phyloP scores from a whole-genome alignment of 2,113 vertebrate species.

The Hemichromis elongatus region DNA sequence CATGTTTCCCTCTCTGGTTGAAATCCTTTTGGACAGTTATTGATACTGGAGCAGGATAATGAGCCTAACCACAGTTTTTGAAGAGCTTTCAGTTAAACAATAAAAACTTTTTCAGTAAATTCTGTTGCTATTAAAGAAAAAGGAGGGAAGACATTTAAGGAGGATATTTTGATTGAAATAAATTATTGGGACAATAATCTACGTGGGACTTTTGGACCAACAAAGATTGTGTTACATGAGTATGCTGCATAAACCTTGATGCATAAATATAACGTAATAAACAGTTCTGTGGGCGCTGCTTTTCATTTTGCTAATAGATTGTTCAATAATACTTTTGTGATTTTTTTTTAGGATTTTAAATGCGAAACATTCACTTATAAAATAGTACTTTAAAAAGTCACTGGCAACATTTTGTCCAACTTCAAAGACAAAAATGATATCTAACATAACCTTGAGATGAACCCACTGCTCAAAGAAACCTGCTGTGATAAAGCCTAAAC shows the following conservation, averaged over 20 bases:
- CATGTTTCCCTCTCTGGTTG: background rate
- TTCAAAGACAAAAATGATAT: background rate
- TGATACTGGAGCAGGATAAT: background rate
- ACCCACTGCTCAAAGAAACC: background rate
- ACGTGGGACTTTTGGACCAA: background rate
- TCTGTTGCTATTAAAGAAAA: background rate
- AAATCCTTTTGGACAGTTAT: background rate
- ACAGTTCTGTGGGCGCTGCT: background rate
- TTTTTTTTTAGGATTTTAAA: background rate
- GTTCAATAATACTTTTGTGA: background rate
- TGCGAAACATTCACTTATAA: background rate
- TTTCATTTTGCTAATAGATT: background rate
- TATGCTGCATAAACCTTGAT: background rate
- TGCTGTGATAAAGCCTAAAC: background rate
- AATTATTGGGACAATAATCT: background rate
- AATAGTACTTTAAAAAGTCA: background rate
- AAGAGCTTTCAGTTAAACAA: background rate
- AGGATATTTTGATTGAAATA: background rate
- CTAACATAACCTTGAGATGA: background rate
- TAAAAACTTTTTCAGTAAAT: background rate
- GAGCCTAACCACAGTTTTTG: background rate
- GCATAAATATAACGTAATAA: background rate
- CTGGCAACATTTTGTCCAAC: background rate
- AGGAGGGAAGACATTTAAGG: background rate
- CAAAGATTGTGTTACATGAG: no score